Conservation (phyloP, 2,797 vertebrate genomes). For the Babyrousa celebensis region DNA sequence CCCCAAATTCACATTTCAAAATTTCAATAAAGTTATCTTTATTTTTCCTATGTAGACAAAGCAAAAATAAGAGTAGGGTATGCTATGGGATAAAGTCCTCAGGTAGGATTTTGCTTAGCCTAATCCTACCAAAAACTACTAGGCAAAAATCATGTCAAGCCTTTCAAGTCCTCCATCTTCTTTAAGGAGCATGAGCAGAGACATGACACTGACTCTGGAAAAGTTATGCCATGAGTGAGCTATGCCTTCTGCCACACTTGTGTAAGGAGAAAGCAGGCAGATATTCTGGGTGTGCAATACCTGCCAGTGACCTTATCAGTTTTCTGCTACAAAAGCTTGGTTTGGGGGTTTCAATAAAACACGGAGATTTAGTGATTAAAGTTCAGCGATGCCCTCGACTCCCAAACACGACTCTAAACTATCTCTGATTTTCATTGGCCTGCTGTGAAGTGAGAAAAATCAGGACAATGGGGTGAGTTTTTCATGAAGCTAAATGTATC, state of each 20-base stretch:
- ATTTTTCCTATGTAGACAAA: neutral
- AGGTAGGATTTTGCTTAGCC: neutral
- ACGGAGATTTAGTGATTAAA: neutral
- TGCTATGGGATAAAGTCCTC: neutral
- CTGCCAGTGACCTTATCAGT: neutral
- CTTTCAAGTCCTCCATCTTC: neutral
- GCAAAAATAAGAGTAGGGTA: constrained; percentile 1
- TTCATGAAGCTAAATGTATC: constrained; percentile 16
- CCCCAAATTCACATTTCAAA: neutral
- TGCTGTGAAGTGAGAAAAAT: constrained; percentile 7
- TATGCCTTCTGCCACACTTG: neutral
- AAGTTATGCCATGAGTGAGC: neutral
- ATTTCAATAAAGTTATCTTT: neutral
- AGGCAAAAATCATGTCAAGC: neutral
- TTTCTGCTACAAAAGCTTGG: constrained; percentile 9
- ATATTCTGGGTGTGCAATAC: neutral
- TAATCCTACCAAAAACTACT: neutral
- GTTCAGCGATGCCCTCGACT: neutral
- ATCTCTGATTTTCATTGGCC: neutral
- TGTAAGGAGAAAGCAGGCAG: neutral
- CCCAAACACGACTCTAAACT: neutral
- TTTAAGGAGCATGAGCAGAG: neutral
- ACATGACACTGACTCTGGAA: neutral
- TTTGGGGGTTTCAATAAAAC: neutral
- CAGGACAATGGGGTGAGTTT: neutral